Percentiles rank a stretch among this genome's conserved stretches.
Evolutionary conservation across 2,797 vertebrate species (phyloP).

Genomic region (Platalea minor): DNA sequence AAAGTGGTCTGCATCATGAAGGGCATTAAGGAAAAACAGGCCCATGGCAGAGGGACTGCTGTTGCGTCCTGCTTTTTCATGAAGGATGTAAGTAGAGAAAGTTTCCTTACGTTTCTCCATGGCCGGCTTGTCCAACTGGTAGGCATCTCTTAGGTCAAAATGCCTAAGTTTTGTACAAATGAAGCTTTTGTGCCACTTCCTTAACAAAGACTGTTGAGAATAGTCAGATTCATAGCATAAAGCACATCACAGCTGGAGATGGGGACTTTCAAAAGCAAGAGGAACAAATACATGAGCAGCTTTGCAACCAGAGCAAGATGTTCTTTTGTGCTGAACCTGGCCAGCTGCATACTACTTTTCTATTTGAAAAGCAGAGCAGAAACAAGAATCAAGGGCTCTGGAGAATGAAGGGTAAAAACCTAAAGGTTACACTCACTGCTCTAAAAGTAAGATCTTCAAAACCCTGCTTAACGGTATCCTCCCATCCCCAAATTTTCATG

Average conservation of each 20-base stretch:
- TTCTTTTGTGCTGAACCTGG: background rate
- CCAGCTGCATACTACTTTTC: background rate
- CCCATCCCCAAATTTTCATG: background rate
- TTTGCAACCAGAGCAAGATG: background rate
- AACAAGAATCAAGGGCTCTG: background rate
- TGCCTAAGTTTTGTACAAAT: background rate
- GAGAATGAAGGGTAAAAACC: background rate
- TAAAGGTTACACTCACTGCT: background rate
- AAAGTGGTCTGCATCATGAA: slow-evolving; percentile 33
- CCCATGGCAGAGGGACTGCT: background rate
- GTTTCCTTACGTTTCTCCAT: background rate
- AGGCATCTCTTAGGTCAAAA: background rate
- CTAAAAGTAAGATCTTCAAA: background rate
- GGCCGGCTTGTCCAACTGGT: background rate
- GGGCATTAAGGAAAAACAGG: slow-evolving; percentile 33
- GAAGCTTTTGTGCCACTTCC: background rate
- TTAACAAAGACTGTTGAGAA: background rate
- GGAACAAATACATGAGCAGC: background rate
- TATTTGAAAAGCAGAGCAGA: background rate
- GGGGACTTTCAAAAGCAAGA: background rate
- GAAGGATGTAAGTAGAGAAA: slow-evolving; percentile 27
- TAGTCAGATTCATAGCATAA: background rate
- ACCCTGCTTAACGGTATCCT: accelerated
- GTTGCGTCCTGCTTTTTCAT: background rate
- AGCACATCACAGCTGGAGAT: slow-evolving; percentile 24